phyloP scores from a whole-genome alignment of 30 jellyfish, hydroid and myxozoan genomes.

The Calvadosia cruxmelitensis region DNA sequence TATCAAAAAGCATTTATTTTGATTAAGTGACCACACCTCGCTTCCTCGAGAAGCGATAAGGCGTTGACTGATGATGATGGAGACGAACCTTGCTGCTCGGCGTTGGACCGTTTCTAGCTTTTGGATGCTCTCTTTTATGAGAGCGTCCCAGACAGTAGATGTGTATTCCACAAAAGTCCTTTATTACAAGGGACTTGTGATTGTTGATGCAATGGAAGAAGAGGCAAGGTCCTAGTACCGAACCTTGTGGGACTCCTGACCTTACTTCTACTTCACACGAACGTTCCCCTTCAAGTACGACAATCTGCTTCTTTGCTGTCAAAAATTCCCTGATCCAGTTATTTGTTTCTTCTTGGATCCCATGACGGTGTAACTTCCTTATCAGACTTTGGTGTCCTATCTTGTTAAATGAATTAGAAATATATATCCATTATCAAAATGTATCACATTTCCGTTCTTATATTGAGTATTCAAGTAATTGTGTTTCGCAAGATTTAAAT shows the following conservation, averaged over 20 bases:
- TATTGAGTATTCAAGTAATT: conserved; percentile 4
- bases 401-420: conserved; percentile 11
- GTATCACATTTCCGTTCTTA: conserved; percentile 10
- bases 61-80: too few relatives aligned
- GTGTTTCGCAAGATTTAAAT: conserved; percentile 25
- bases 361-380: conserved; percentile 8
- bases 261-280: neutral
- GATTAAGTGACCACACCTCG: too few relatives aligned
- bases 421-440: conserved; percentile 10
- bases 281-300: conserved; percentile 19
- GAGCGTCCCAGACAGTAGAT: neutral
- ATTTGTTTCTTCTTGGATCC: conserved; percentile 4
- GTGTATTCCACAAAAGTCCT: neutral
- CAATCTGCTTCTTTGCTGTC: neutral
- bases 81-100: neutral
- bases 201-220: conserved; percentile 8
- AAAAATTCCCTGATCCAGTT: conserved; percentile 2
- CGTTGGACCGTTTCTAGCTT: neutral
- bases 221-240: conserved; percentile 22
- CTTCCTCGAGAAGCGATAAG: too few relatives aligned
- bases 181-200: too few relatives aligned
- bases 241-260: conserved; percentile 31
- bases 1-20: too few relatives aligned
- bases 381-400: conserved; percentile 13
- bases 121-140: too few relatives aligned